Evolutionary conservation across 2,797 vertebrate species (phyloP).

Genomic region (Falco novaeseelandiae): DNA sequence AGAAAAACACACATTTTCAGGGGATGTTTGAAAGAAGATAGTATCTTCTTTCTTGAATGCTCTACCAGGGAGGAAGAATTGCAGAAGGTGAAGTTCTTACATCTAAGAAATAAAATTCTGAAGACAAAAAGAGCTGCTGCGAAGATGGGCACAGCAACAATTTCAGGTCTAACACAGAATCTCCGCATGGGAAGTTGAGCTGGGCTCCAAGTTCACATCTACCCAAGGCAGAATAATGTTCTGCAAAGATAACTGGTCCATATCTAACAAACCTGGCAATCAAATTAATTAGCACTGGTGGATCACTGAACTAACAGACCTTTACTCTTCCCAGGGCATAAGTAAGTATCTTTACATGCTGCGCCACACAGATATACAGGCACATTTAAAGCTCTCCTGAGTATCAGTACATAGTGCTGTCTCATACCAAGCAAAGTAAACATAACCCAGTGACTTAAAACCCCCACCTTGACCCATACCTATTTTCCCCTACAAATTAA

Average conservation of each 20-base stretch:
- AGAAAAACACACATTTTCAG: constrained; percentile 7
- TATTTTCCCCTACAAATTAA: not conserved
- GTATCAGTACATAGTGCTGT: not conserved
- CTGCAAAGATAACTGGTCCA: constrained; percentile 1
- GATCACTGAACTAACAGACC: constrained; percentile 20
- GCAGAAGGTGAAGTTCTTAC: not conserved
- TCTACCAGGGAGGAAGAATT: not conserved
- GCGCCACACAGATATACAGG: not conserved
- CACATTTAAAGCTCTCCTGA: not conserved
- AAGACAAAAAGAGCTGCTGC: constrained; percentile 4
- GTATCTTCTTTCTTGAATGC: not conserved
- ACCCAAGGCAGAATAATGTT: not conserved
- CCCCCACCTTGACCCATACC: not conserved
- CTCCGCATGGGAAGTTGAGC: not conserved
- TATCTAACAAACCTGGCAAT: constrained; percentile 22
- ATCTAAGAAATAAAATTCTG: not conserved
- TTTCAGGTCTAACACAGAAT: not conserved
- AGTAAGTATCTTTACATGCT: not conserved
- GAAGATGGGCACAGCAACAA: not conserved
- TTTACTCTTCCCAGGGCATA: not conserved
- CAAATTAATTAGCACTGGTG: constrained; percentile 19
- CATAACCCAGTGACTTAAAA: constrained; percentile 4
- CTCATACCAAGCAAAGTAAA: not conserved
- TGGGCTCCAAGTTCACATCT: not conserved
- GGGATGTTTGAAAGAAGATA: not conserved